Conservation (phyloP, 2,888 invertebrate genomes). For the Meiosimyza platycephala region DNA sequence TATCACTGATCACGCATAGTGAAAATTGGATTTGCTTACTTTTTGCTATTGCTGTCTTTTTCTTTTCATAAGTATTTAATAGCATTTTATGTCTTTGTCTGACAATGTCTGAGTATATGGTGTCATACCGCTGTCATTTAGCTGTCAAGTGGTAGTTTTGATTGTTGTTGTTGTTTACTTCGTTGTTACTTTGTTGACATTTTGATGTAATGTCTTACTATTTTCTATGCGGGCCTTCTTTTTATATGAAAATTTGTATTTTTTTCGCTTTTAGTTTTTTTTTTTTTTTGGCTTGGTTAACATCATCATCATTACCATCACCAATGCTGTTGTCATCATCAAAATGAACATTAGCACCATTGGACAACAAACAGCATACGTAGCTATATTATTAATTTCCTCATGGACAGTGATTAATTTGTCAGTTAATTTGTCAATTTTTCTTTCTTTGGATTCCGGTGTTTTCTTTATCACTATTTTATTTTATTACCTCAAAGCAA, state of each 20-base stretch:
- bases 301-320: constrained; percentile 16
- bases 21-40: background rate
- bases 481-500: background rate
- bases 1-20: constrained; percentile 24
- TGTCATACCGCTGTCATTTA: constrained; percentile 9
- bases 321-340: background rate
- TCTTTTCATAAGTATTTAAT: background rate
- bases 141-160: constrained; percentile 15
- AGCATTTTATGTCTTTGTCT: background rate
- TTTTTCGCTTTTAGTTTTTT: background rate
- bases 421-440: constrained; percentile 33
- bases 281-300: background rate
- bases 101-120: constrained; percentile 1
- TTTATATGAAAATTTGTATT: background rate
- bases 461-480: background rate
- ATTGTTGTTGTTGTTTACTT: background rate
- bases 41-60: background rate
- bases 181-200: constrained; percentile 23
- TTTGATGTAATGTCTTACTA: background rate
- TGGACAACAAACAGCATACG: constrained; percentile 26
- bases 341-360: background rate
- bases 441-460: background rate
- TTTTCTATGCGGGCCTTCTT: background rate
- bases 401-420: constrained; percentile 32
- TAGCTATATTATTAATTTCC: constrained; percentile 31